Evolutionary conservation across 2,113 vertebrate species (phyloP).

Genomic region (Salvator merianae): DNA sequence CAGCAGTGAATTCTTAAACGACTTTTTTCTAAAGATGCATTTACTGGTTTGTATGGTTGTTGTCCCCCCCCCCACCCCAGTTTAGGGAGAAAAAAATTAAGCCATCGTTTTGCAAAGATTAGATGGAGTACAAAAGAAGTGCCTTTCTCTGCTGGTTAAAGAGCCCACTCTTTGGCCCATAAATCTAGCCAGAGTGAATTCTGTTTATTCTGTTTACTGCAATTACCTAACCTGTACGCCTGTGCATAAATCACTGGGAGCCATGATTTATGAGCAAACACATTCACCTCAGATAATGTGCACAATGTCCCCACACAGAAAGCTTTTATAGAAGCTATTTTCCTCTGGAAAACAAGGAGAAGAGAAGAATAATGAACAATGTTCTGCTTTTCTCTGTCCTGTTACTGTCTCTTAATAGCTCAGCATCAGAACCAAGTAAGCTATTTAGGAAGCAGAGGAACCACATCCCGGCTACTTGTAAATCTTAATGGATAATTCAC

Average conservation of each 20-base stretch:
- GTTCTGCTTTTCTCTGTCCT: not conserved
- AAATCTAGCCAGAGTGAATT: slow-evolving; percentile 68
- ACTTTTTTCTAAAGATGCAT: not conserved
- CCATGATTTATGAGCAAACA: slow-evolving; percentile 67
- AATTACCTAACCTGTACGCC: slow-evolving; percentile 73
- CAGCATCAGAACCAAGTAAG: not conserved
- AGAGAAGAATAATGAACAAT: slow-evolving; percentile 59
- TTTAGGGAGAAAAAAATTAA: slow-evolving; percentile 58
- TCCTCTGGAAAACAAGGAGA: slow-evolving; percentile 50
- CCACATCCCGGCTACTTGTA: rapidly evolving
- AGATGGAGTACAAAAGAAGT: slow-evolving; percentile 45
- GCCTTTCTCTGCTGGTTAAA: slow-evolving; percentile 66
- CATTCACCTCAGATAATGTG: slow-evolving; percentile 44
- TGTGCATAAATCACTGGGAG: slow-evolving; percentile 69
- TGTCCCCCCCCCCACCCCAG: slow-evolving; percentile 23
- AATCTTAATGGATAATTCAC: not conserved
- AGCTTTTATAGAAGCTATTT: slow-evolving; percentile 46
- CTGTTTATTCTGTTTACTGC: slow-evolving; percentile 78
- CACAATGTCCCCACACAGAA: slow-evolving; percentile 43
- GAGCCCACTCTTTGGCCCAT: slow-evolving; percentile 71
- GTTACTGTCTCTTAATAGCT: not conserved
- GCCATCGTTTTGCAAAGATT: slow-evolving; percentile 33
- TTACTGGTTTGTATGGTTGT: slow-evolving; percentile 30
- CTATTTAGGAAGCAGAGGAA: not conserved
- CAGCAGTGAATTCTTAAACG: slow-evolving; percentile 33